Evolutionary conservation across 2,888 invertebrate species (phyloP), one percentile per base, ranked within the genome.

Genomic region (Mycogona germanica): DNA sequence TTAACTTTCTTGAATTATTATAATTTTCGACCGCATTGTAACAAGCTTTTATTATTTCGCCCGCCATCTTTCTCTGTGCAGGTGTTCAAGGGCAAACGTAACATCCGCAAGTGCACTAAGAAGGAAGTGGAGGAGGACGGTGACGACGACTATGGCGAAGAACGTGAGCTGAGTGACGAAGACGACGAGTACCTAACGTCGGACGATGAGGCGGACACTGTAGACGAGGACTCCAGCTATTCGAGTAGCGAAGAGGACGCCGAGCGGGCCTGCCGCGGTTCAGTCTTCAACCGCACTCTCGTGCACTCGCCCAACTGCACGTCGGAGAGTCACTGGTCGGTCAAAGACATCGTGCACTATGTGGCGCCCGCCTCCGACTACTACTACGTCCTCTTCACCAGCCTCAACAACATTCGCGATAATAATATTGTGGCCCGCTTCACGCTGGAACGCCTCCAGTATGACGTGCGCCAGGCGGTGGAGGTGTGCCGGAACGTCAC

Each of bases 341-440:
- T 56, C 6, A 58, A 49, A 30, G 55, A 59, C 50, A 45, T 60
- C 40, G 51, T 62, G 19, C 47, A 65, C 1, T 71, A 60, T 67
- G 81, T 81, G 61, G 80, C 85, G 0, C 81, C 84, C 47, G 73
- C 76, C 1, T 81, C 84, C 61, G 85, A 84, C 6, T 85, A 84
- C 67, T 86, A 86, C 64, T 86, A 85, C 72, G 84, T 85, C 71
- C 81, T 86, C 0, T 86, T 85, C 71, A 83, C 81, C 67, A 84
- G 84, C 5, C 84, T 85, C 66, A 85, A 86, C 65, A 85, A 1
- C 79, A 82, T 65, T 72, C 41, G 59, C 12, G 58, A 55, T 6
- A 84, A 84, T 69, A 82, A 78, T 66, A 75, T 85, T 29, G 72
- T 79, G 21, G 80, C 83, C 0, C 75, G 76, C 46, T 82, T 85